These are phyloP conservation scores for Prochilodus magdalenae DNA, from an alignment of 2,113 vertebrate species.

Conservation along the genomic window DNA sequence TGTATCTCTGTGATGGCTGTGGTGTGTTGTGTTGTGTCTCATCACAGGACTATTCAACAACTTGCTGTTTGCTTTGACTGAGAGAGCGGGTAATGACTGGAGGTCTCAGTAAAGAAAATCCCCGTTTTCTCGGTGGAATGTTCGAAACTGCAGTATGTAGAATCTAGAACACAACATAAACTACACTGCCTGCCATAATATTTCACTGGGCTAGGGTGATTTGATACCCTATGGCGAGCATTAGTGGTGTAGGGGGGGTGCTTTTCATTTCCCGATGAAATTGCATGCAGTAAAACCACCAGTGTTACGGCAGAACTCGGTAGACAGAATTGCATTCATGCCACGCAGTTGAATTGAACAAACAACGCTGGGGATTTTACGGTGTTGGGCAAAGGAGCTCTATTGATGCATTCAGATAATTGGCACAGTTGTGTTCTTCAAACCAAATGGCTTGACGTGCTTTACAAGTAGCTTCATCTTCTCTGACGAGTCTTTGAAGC, in stretches of 20 bases:
- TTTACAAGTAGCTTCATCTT: slow-evolving; percentile 2
- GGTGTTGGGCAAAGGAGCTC: background rate
- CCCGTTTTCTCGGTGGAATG: background rate
- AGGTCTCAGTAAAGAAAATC: slow-evolving; percentile 38
- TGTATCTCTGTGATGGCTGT: slow-evolving; percentile 77
- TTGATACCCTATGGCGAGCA: background rate
- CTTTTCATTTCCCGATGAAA: slow-evolving; percentile 8
- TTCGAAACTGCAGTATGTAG: background rate
- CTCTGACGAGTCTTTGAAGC: background rate
- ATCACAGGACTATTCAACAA: slow-evolving; percentile 78
- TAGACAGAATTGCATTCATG: background rate
- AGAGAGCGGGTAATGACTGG: slow-evolving; percentile 55
- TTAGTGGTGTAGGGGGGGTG: background rate
- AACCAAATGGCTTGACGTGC: background rate
- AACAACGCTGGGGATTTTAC: background rate
- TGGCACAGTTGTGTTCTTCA: background rate
- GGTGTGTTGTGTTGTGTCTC: slow-evolving; percentile 72
- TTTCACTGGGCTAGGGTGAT: background rate
- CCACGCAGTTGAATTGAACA: background rate
- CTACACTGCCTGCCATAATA: background rate
- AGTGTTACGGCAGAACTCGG: background rate
- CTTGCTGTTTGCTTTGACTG: slow-evolving; percentile 61
- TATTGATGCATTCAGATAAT: background rate
- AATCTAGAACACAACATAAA: slow-evolving; percentile 9
- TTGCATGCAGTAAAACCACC: slow-evolving; percentile 3